These are phyloP conservation scores for Toxotes lorentzi DNA, from an alignment of 2,797 vertebrate species.

Conservation along the genomic window DNA sequence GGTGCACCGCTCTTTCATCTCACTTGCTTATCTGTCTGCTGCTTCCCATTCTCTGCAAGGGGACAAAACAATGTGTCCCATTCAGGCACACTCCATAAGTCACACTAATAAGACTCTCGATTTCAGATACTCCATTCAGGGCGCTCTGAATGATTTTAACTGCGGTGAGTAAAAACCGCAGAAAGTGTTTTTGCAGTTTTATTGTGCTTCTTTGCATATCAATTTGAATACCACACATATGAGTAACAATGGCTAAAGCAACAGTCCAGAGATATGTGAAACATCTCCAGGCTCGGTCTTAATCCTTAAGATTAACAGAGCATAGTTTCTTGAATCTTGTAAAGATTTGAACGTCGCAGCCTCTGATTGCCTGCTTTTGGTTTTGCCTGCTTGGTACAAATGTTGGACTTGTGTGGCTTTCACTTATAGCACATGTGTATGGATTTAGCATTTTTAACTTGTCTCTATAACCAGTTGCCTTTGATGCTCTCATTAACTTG, in stretches of 20 bases:
- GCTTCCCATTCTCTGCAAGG: slow-evolving; percentile 59
- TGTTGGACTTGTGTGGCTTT: slow-evolving; percentile 41
- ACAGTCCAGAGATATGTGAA: slow-evolving; percentile 11
- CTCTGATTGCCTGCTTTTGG: slow-evolving; percentile 40
- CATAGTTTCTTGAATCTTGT: slow-evolving; percentile 38
- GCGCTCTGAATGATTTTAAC: slow-evolving; percentile 26
- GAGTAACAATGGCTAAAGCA: slow-evolving; percentile 17
- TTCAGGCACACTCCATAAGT: slow-evolving; percentile 59
- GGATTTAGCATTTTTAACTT: slow-evolving; percentile 35
- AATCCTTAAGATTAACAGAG: slow-evolving; percentile 35
- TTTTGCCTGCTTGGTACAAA: slow-evolving; percentile 34
- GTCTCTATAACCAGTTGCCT: not conserved
- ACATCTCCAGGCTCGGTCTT: slow-evolving; percentile 22
- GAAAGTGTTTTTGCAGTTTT: not conserved
- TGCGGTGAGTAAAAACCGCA: slow-evolving; percentile 4
- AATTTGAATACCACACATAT: slow-evolving; percentile 18
- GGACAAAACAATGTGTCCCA: slow-evolving; percentile 61
- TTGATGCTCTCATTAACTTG: slow-evolving; percentile 36
- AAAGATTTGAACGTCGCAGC: slow-evolving; percentile 54
- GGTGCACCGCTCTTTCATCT: slow-evolving; percentile 80
- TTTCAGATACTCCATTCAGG: slow-evolving; percentile 38
- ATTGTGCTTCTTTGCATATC: slow-evolving; percentile 25
- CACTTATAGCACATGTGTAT: not conserved
- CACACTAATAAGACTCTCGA: slow-evolving; percentile 40
- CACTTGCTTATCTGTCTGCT: slow-evolving; percentile 66